These are phyloP conservation scores for Julus scandinavius DNA, from an alignment of 2,888 invertebrate genomes.

Conservation along the genomic window DNA sequence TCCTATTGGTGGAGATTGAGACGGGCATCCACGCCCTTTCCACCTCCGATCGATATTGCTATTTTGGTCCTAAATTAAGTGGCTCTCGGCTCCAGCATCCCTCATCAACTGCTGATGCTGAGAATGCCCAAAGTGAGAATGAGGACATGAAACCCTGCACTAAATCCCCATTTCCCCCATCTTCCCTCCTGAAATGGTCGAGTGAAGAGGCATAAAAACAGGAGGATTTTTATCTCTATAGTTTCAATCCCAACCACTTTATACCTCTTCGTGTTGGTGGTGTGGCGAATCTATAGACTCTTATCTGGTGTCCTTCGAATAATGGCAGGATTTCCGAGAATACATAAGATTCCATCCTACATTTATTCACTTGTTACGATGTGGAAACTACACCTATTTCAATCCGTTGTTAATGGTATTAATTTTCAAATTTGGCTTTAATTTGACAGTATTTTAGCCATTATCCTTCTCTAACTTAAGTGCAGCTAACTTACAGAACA, in stretches of 20 bases:
- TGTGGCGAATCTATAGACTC: background rate
- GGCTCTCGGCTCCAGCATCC: conserved; percentile 30
- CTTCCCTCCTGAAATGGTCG: conserved; percentile 10
- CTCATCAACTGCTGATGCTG: conserved; percentile 35
- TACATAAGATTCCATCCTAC: background rate
- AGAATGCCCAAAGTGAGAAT: background rate
- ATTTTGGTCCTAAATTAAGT: conserved; percentile 33
- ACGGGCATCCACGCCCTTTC: background rate
- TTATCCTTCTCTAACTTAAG: no score
- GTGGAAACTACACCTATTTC: background rate
- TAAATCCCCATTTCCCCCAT: conserved; percentile 37
- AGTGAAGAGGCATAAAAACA: conserved; percentile 43
- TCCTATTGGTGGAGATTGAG: background rate
- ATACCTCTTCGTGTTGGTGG: conserved; percentile 13
- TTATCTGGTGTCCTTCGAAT: conserved; percentile 10
- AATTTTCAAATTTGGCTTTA: background rate
- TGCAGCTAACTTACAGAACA: no score
- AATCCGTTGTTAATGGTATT: background rate
- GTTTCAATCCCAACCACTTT: conserved; percentile 10
- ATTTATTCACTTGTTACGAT: background rate
- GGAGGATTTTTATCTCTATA: conserved; percentile 29
- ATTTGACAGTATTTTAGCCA: background rate
- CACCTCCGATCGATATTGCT: background rate
- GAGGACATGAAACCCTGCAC: conserved; percentile 19
- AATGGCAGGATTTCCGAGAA: conserved; percentile 28